Evolutionary conservation across 2,113 vertebrate species (phyloP), one percentile per base, ranked within the genome.

Genomic region (Bothrops jararaca): DNA sequence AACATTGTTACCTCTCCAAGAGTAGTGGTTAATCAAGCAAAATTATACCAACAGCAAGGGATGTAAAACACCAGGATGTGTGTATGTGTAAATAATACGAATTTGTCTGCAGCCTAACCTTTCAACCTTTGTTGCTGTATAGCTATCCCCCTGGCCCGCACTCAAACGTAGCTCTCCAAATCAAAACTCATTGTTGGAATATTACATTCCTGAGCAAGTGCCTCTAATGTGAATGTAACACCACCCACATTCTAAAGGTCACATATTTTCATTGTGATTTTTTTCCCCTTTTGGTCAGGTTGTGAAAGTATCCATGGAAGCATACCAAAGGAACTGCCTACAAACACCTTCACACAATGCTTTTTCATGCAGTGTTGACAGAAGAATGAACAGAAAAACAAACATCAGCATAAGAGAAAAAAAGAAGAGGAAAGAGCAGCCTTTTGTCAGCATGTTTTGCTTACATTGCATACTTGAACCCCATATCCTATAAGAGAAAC

Each of bases 321-420:
- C 29, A 92, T 53, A 95, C 53, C 64, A 54, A 29, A 0, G 1
- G 91, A 53, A 42, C 29, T 3, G 86, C 90, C 90, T 88, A 50
- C 89, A 89, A 95, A 90, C 48, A 91, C 23, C 87, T 86, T 26
- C 48, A 64, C 20, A 91, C 20, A 86, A 86, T 86, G 74, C 7
- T 86, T 93, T 54, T 89, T 23, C 54, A 54, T 48, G 23, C 45
- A 13, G 54, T 48, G 90, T 86, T 91, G 93, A 93, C 50, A 89
- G 87, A 93, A 89, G 56, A 64, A 52, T 91, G 93, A 89, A 86
- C 85, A 86, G 93, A 91, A 93, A 86, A 74, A 91, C 86, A 86
- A 93, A 91, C 60, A 90, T 95, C 53, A 64, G 85, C 53, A 24
- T 18, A 48, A 80, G 58, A 48, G 91, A 88, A 86, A 92, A 87